phyloP scores from a whole-genome alignment of 2,888 invertebrate species.

The Stenoptilia bipunctidactyla region DNA sequence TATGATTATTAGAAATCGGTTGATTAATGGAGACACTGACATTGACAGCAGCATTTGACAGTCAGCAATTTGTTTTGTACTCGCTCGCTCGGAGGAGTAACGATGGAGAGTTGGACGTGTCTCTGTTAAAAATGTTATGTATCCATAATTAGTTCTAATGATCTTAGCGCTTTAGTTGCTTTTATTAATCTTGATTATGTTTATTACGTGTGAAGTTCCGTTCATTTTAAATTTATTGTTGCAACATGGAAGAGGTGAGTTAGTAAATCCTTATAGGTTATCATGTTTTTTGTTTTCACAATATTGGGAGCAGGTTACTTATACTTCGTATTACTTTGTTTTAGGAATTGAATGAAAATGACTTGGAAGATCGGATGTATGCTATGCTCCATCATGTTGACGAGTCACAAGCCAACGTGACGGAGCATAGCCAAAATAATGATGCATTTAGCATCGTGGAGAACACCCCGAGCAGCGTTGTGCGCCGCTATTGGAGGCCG shows the following conservation, averaged over 20 bases:
- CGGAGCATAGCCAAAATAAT: slow-evolving; percentile 20
- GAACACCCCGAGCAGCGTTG: slow-evolving; percentile 33
- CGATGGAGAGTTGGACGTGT: slow-evolving; percentile 60
- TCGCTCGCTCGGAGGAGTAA: background rate
- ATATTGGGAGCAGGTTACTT: slow-evolving; percentile 17
- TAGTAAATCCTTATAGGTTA: slow-evolving; percentile 23
- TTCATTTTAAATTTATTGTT: slow-evolving; percentile 47
- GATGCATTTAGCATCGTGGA: slow-evolving; percentile 26
- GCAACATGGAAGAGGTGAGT: slow-evolving; percentile 64
- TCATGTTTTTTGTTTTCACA: slow-evolving; percentile 33
- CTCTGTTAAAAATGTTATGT: slow-evolving; percentile 39
- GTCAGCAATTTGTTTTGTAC: background rate
- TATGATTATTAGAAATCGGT: too few relatives aligned
- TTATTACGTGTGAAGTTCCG: slow-evolving; percentile 46
- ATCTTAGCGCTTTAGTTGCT: slow-evolving; percentile 37
- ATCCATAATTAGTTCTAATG: slow-evolving; percentile 42
- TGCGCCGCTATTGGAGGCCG: slow-evolving; percentile 53
- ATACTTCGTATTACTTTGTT: slow-evolving; percentile 36
- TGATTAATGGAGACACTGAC: too few relatives aligned
- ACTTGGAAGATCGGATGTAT: slow-evolving; percentile 59
- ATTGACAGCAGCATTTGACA: background rate
- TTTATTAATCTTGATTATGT: slow-evolving; percentile 43
- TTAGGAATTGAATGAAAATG: slow-evolving; percentile 64
- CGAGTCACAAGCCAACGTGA: slow-evolving; percentile 38
- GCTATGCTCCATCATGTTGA: slow-evolving; percentile 61